phyloP scores from a whole-genome alignment of 2,888 invertebrate genomes.

The Elysia crispata region DNA sequence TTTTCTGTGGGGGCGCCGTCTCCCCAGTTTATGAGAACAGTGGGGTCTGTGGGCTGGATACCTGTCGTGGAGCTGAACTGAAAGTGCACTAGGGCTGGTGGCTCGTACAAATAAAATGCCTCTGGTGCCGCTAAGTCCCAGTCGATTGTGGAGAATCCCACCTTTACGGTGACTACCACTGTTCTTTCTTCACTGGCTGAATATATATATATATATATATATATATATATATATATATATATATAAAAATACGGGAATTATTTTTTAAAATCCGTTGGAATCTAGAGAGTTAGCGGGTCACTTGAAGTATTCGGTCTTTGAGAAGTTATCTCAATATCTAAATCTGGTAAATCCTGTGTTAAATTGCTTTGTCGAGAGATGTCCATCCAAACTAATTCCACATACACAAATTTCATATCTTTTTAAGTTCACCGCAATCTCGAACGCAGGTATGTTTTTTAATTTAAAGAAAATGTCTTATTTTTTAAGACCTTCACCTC shows the following conservation, averaged over 20 bases:
- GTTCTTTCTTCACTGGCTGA: too few relatives aligned
- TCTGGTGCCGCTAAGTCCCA: slow-evolving; percentile 42
- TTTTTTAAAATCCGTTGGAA: neutral
- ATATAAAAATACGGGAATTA: neutral
- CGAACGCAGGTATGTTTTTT: too few relatives aligned
- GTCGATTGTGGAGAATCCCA: slow-evolving; percentile 56
- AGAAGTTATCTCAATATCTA: too few relatives aligned
- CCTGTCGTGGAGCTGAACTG: slow-evolving; percentile 28
- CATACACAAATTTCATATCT: too few relatives aligned
- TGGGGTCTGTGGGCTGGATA: slow-evolving; percentile 59
- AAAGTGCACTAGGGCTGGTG: slow-evolving; percentile 47
- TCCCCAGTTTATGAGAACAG: slow-evolving; percentile 58
- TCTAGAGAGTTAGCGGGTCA: too few relatives aligned
- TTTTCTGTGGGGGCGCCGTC: slow-evolving; percentile 48
- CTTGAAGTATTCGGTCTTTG: too few relatives aligned
- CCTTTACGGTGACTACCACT: slow-evolving; percentile 55
- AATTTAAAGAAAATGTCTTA: too few relatives aligned
- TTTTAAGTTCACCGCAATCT: too few relatives aligned
- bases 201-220: neutral
- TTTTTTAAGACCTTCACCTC: too few relatives aligned
- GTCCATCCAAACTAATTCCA: too few relatives aligned
- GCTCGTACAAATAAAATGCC: slow-evolving; percentile 45
- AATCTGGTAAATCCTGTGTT: too few relatives aligned
- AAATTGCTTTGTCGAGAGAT: too few relatives aligned
- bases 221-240: slow-evolving; percentile 4